Evolutionary conservation across 2,797 vertebrate species (phyloP).

Genomic region (Esox lucius): DNA sequence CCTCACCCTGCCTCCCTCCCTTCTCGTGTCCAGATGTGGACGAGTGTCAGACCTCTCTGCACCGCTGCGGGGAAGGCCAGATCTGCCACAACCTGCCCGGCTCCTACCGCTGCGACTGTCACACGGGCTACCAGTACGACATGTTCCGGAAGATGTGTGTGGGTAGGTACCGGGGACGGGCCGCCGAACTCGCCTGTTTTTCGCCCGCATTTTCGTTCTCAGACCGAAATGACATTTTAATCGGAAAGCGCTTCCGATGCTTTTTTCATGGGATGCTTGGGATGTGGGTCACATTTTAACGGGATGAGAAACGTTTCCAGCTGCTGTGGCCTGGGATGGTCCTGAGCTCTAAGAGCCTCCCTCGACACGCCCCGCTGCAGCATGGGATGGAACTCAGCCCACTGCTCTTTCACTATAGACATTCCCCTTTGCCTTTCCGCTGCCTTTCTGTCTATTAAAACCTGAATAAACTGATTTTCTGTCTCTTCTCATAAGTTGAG

Average conservation of each 20-base stretch:
- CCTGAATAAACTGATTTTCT: not conserved
- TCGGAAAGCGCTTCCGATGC: not conserved
- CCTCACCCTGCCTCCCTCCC: not conserved
- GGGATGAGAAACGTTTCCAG: no score
- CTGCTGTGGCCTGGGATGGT: no score
- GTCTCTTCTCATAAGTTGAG: not conserved
- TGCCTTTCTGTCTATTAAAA: no score
- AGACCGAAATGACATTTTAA: not conserved
- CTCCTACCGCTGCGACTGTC: conserved; percentile 91
- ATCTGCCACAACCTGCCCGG: conserved; percentile 90
- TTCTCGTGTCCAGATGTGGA: conserved; percentile 81
- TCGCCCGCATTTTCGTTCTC: not conserved
- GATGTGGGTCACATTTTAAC: not conserved
- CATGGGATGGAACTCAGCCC: no score
- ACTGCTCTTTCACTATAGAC: no score
- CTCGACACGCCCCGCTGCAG: no score
- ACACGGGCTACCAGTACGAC: conserved; percentile 88
- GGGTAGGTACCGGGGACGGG: conserved; percentile 70
- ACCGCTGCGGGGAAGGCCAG: conserved; percentile 85
- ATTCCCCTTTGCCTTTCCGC: no score
- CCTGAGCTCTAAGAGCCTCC: no score
- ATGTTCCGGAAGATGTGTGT: conserved; percentile 83
- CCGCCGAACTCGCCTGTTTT: no score
- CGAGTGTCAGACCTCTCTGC: conserved; percentile 81
- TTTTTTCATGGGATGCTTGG: not conserved